phyloP scores from a whole-genome alignment of 2,797 vertebrate genomes.

The Siniperca undulata region DNA sequence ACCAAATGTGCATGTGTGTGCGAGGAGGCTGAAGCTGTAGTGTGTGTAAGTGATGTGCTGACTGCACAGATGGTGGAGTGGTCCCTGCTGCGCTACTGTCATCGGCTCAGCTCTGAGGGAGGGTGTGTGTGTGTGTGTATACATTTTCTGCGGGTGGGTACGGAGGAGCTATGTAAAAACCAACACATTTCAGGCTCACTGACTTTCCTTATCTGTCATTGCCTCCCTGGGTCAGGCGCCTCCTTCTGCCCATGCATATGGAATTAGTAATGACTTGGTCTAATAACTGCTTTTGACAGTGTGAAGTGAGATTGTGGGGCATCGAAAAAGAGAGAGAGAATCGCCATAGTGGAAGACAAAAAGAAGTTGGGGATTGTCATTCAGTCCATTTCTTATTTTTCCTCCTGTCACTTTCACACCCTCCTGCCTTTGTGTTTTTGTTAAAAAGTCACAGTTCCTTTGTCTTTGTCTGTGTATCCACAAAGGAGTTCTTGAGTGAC shows the following conservation, averaged over 20 bases:
- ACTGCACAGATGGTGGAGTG: conserved; percentile 85
- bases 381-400: conserved; percentile 24
- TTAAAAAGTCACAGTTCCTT: conserved; percentile 71
- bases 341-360: conserved; percentile 25
- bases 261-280: conserved; percentile 50
- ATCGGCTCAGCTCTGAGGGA: conserved; percentile 73
- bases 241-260: conserved; percentile 46
- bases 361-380: conserved; percentile 47
- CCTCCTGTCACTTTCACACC: conserved; percentile 36
- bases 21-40: conserved; percentile 43
- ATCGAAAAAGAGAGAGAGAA: background rate
- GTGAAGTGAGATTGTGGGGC: conserved; percentile 37
- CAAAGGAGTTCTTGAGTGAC: conserved; percentile 94
- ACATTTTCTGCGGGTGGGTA: conserved; percentile 49
- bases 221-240: conserved; percentile 57
- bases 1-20: conserved; percentile 20
- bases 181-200: conserved; percentile 75
- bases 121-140: conserved; percentile 53
- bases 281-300: conserved; percentile 54
- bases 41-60: conserved; percentile 81
- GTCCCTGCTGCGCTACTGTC: conserved; percentile 85
- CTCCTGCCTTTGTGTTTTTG: conserved; percentile 53
- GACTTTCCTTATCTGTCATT: conserved; percentile 70
- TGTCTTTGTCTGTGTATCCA: conserved; percentile 71
- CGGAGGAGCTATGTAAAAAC: conserved; percentile 64